These are phyloP conservation scores for Harpegnathos saltator DNA, from an alignment of 1,140 invertebrate species.

Conservation along the genomic window DNA sequence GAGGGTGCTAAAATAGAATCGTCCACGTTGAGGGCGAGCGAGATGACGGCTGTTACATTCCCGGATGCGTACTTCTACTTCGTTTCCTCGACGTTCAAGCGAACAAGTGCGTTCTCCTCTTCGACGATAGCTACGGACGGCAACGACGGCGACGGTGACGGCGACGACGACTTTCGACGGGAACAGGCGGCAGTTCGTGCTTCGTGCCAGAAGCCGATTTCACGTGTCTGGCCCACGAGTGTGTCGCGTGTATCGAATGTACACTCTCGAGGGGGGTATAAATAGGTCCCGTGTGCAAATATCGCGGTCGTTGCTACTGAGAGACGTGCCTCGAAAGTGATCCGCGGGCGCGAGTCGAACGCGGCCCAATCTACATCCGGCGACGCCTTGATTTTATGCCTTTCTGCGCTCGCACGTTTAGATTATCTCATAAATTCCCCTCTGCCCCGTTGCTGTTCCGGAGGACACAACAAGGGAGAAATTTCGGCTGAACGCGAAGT, in stretches of 20 bases:
- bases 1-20: slow-evolving; percentile 57
- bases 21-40: background rate
- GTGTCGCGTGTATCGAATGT: slow-evolving; percentile 18
- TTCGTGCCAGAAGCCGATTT: slow-evolving; percentile 48
- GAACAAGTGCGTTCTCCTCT: background rate
- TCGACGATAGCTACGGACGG: too few species aligned
- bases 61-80: background rate
- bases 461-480: background rate
- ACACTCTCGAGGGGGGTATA: slow-evolving; percentile 45
- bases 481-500: background rate
- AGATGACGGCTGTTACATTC: slow-evolving; percentile 13
- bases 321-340: slow-evolving; percentile 25
- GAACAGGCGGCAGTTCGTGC: slow-evolving; percentile 28
- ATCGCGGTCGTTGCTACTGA: slow-evolving; percentile 67
- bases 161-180: slow-evolving; percentile 20
- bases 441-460: background rate
- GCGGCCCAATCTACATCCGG: slow-evolving; percentile 6
- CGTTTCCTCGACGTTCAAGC: background rate
- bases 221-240: slow-evolving; percentile 33
- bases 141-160: slow-evolving; percentile 8
- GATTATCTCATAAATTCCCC: background rate
- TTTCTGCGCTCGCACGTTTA: background rate
- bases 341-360: slow-evolving; percentile 31
- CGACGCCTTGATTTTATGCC: slow-evolving; percentile 32
- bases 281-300: slow-evolving; percentile 64